Evolutionary conservation across 2,888 invertebrate genomes (phyloP).

Genomic region (Stenoptilia bipunctidactyla): DNA sequence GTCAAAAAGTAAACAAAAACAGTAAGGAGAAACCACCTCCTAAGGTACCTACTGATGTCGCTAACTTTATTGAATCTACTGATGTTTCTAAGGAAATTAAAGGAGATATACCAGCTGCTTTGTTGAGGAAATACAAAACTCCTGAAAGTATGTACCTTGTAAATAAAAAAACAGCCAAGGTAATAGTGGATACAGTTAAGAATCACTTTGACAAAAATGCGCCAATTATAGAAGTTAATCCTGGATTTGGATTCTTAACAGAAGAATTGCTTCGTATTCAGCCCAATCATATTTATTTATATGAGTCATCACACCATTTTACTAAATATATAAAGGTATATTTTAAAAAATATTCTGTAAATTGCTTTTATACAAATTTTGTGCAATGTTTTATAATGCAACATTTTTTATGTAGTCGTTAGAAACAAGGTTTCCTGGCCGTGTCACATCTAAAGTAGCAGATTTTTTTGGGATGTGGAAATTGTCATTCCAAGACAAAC

Average conservation of each 20-base stretch:
- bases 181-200: slow-evolving; percentile 40
- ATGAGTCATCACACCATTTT: slow-evolving; percentile 70
- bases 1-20: too few relatives aligned
- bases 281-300: slow-evolving; percentile 65
- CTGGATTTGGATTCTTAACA: slow-evolving; percentile 77
- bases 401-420: slow-evolving; percentile 33
- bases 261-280: slow-evolving; percentile 65
- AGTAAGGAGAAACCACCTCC: background rate
- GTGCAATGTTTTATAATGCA: slow-evolving; percentile 3
- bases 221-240: slow-evolving; percentile 76
- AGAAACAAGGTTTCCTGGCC: slow-evolving; percentile 38
- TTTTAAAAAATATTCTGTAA: slow-evolving; percentile 2
- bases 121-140: slow-evolving; percentile 47
- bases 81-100: slow-evolving; percentile 34
- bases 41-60: slow-evolving; percentile 38
- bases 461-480: slow-evolving; percentile 74
- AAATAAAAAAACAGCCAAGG: slow-evolving; percentile 43
- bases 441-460: slow-evolving; percentile 51
- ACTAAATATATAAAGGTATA: slow-evolving; percentile 49
- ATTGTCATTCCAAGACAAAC: slow-evolving; percentile 68
- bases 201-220: slow-evolving; percentile 29
- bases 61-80: slow-evolving; percentile 37
- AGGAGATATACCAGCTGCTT: slow-evolving; percentile 38
- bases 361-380: slow-evolving; percentile 3
- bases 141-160: slow-evolving; percentile 55